These are phyloP conservation scores for Brenthis daphne DNA, from an alignment of 2,888 invertebrate genomes.

Conservation along the genomic window DNA sequence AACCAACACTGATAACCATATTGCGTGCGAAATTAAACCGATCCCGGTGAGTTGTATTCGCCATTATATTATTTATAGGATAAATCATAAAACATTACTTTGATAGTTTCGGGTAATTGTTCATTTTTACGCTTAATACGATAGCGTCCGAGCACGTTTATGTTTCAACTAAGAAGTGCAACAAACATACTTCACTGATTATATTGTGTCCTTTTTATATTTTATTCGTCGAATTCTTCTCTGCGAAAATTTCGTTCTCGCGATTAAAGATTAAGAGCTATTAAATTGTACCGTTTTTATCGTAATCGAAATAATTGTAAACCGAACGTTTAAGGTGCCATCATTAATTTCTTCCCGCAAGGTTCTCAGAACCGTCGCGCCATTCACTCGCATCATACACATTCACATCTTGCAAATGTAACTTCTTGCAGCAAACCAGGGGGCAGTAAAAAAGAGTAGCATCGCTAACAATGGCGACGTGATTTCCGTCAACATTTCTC, in stretches of 20 bases:
- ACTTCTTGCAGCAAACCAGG: conserved; percentile 27
- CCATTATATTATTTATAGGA: conserved; percentile 4
- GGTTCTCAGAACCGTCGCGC: conserved; percentile 22
- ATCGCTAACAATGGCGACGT: conserved; percentile 44
- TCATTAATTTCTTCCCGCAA: conserved; percentile 24
- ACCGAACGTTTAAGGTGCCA: conserved; percentile 15
- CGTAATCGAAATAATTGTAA: conserved; percentile 20
- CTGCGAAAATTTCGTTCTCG: background rate
- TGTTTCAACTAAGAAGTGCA: no score
- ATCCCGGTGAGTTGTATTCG: conserved; percentile 42
- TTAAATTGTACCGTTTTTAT: conserved; percentile 20
- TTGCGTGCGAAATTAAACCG: conserved; percentile 44
- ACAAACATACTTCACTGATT: background rate
- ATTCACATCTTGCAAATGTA: conserved; percentile 20
- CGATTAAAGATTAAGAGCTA: conserved; percentile 15
- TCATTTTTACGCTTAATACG: no score
- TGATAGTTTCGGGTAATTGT: background rate
- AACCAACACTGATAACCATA: conserved; percentile 55
- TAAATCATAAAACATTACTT: background rate
- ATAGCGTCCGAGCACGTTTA: no score
- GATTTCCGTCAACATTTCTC: conserved; percentile 60
- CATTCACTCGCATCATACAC: conserved; percentile 17
- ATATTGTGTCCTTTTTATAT: no score
- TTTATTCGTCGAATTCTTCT: no score
- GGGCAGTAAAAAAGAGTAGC: conserved; percentile 26